A percentile compares a stretch with the other conserved stretches of the same genome.
Evolutionary conservation across 2,888 invertebrate species (phyloP).

Genomic region (Sarcophaga variegata): DNA sequence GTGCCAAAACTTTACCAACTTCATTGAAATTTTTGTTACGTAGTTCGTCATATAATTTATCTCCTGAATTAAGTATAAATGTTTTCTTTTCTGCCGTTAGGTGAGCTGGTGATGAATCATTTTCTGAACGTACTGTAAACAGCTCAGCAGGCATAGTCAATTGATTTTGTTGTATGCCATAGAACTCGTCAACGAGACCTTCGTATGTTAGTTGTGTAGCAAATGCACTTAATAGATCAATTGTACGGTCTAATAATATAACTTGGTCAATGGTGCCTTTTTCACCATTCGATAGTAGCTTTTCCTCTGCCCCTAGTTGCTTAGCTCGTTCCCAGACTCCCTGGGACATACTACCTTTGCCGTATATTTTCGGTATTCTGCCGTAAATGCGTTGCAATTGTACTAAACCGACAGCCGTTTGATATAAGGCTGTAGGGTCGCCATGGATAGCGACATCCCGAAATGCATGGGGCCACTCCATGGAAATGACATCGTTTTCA

Average conservation of each 20-base stretch:
- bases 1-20: slow-evolving; percentile 91
- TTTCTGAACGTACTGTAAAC: slow-evolving; percentile 87
- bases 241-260: slow-evolving; percentile 93
- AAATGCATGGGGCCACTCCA: slow-evolving; percentile 92
- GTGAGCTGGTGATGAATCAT: slow-evolving; percentile 73
- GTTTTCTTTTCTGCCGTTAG: slow-evolving; percentile 85
- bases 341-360: slow-evolving; percentile 93
- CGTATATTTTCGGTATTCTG: slow-evolving; percentile 93
- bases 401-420: slow-evolving; percentile 93
- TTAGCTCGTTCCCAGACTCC: slow-evolving; percentile 94
- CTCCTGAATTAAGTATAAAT: slow-evolving; percentile 93
- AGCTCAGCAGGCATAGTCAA: slow-evolving; percentile 93
- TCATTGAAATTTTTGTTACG: slow-evolving; percentile 96
- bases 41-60: slow-evolving; percentile 93
- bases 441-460: slow-evolving; percentile 94
- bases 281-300: slow-evolving; percentile 79
- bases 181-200: slow-evolving; percentile 97
- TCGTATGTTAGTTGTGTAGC: slow-evolving; percentile 98
- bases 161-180: slow-evolving; percentile 91
- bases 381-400: slow-evolving; percentile 94
- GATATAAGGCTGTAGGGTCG: slow-evolving; percentile 93
- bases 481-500: slow-evolving; percentile 95
- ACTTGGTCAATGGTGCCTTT: slow-evolving; percentile 92
- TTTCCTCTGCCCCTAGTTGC: slow-evolving; percentile 87
- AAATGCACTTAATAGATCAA: slow-evolving; percentile 95